Conservation (phyloP, 2,113 vertebrate species). For the Clarias batrachus region DNA sequence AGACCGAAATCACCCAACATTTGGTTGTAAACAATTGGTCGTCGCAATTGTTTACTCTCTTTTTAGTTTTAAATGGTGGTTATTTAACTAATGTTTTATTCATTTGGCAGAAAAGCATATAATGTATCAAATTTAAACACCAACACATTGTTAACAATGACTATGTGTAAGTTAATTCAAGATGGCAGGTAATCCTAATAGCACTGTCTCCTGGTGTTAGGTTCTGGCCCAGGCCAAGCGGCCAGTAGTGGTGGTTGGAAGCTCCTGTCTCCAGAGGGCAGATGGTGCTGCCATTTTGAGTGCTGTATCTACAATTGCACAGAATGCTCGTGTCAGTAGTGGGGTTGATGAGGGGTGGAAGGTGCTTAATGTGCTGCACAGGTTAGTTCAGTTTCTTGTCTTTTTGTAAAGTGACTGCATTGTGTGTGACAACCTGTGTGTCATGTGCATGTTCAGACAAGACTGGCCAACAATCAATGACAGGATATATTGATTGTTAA, state of each 20-base stretch:
- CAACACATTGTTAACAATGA: background rate
- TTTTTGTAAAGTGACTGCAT: background rate
- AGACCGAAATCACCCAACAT: background rate
- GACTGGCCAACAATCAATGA: no score
- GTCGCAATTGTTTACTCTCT: no score
- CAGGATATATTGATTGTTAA: background rate
- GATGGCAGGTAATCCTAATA: background rate
- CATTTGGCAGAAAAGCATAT: background rate
- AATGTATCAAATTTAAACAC: background rate
- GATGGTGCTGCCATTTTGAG: conserved; percentile 87
- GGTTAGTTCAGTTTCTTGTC: conserved; percentile 71
- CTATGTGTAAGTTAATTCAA: background rate
- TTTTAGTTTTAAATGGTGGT: no score
- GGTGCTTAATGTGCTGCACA: conserved; percentile 94
- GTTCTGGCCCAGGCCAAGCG: conserved; percentile 80
- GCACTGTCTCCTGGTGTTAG: conserved; percentile 62
- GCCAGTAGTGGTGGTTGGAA: conserved; percentile 91
- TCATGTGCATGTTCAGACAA: background rate
- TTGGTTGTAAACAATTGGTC: no score
- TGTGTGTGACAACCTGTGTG: background rate
- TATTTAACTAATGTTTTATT: no score
- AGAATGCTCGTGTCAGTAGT: conserved; percentile 80
- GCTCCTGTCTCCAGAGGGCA: conserved; percentile 83
- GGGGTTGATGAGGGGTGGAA: conserved; percentile 85
- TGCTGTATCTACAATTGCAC: conserved; percentile 83